A percentile compares a stretch with the other conserved stretches of the same genome.
phyloP scores from a whole-genome alignment of 2,888 invertebrate genomes.

The Autographa pulchrina region DNA sequence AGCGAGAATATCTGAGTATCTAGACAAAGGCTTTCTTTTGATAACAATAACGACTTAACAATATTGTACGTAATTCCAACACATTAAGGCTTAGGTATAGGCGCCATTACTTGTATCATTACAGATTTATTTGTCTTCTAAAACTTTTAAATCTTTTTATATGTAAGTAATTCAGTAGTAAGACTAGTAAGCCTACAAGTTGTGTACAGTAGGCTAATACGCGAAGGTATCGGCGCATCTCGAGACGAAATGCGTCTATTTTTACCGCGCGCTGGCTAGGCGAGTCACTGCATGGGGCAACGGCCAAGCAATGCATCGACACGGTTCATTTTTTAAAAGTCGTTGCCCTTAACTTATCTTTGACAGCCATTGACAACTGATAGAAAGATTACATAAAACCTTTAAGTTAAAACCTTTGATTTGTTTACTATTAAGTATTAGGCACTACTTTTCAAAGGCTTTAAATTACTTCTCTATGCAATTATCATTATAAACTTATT shows the following conservation, averaged over 20 bases:
- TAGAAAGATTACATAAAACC: neutral
- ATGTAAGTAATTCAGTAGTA: constrained; percentile 11
- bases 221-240: constrained; percentile 60
- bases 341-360: constrained; percentile 76
- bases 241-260: constrained; percentile 75
- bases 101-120: no score
- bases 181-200: constrained; percentile 8
- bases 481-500: neutral
- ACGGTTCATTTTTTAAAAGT: constrained; percentile 81
- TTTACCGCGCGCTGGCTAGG: constrained; percentile 71
- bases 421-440: neutral
- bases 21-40: constrained; percentile 1
- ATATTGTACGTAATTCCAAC: neutral
- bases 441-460: neutral
- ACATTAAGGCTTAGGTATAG: no score
- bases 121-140: no score
- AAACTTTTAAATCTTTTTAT: no score
- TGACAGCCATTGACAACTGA: constrained; percentile 32
- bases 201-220: constrained; percentile 42
- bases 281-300: constrained; percentile 77
- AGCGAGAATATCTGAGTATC: neutral
- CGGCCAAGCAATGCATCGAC: constrained; percentile 79
- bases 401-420: neutral
- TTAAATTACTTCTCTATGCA: neutral
- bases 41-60: neutral